These are phyloP conservation scores for Rhincodon typus DNA, from an alignment of 2,797 vertebrate species.

Conservation along the genomic window DNA sequence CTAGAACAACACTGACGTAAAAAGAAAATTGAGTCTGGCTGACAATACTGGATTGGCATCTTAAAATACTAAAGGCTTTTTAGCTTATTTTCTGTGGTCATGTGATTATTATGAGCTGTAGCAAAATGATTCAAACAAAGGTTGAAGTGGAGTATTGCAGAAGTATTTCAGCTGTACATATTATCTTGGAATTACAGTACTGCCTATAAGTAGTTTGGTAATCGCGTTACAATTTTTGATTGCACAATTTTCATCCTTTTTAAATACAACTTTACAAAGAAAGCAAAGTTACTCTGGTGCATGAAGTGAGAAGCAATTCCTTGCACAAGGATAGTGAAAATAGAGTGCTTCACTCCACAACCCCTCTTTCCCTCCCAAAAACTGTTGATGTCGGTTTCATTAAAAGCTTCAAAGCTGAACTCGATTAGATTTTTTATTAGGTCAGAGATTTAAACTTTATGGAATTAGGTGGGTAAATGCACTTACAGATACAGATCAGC, in stretches of 20 bases:
- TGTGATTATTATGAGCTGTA: neutral
- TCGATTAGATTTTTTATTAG: too few species aligned
- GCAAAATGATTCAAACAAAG: neutral
- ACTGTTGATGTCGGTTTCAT: too few species aligned
- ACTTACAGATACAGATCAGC: neutral
- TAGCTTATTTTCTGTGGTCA: neutral
- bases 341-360: too few species aligned
- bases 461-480: neutral
- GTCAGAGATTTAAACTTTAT: neutral
- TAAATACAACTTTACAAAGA: neutral
- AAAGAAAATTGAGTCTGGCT: too few species aligned
- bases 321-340: too few species aligned
- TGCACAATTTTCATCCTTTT: neutral
- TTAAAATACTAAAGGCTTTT: neutral
- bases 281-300: neutral
- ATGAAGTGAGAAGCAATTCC: neutral
- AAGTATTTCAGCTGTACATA: neutral
- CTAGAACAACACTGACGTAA: neutral
- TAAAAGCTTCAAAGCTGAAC: too few species aligned
- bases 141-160: neutral
- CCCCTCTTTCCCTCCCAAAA: too few species aligned
- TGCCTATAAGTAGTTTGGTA: neutral
- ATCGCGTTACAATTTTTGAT: neutral
- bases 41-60: neutral
- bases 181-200: neutral